Evolutionary conservation across 1,140 invertebrate genomes (phyloP).

Genomic region (Conus betulinus): DNA sequence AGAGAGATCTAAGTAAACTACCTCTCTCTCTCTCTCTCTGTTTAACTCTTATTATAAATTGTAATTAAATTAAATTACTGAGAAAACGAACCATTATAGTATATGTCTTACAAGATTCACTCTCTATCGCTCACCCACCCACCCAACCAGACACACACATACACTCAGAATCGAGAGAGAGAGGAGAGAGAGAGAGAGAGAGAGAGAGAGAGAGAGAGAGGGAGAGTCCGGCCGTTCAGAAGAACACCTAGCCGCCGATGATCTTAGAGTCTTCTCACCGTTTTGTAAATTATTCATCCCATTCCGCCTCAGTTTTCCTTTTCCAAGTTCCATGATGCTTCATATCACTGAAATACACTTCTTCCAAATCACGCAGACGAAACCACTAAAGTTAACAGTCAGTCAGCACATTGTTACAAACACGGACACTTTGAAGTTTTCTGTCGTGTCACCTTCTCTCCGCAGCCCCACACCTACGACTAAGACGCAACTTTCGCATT

Average conservation of each 20-base stretch:
- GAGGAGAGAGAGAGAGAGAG: too few relatives aligned
- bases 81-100: too few relatives aligned
- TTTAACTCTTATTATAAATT: too few relatives aligned
- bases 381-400: background rate
- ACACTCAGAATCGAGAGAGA: background rate
- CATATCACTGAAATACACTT: background rate
- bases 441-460: background rate
- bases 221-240: background rate
- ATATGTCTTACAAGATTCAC: too few relatives aligned
- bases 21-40: too few relatives aligned
- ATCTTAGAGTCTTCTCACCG: background rate
- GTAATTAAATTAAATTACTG: too few relatives aligned
- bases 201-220: background rate
- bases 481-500: background rate
- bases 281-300: slow-evolving; percentile 4
- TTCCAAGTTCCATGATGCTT: slow-evolving; percentile 3
- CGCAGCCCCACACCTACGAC: background rate
- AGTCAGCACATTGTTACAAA: background rate
- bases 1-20: too few relatives aligned
- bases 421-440: background rate
- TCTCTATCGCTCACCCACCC: too few relatives aligned
- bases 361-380: background rate
- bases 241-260: background rate
- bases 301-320: slow-evolving; percentile 1
- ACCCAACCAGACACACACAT: too few relatives aligned